Base-by-base conservation (phyloP, 2,113 vertebrate species). In the Delphinus delphis region DNA sequence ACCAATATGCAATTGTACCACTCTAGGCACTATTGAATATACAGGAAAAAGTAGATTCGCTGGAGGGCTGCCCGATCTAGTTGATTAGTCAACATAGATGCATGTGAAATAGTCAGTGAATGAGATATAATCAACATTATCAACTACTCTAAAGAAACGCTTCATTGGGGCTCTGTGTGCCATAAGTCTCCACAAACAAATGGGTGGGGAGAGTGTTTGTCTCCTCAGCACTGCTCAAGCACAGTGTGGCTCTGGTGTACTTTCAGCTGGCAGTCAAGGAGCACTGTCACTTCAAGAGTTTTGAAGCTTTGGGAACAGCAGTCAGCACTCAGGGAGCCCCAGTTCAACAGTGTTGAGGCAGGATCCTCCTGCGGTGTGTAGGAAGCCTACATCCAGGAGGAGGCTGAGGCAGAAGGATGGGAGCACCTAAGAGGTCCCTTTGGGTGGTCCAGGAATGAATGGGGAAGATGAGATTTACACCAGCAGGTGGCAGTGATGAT, bases 21-120 rank as follows among this genome's bases (percentile, higher is more conserved):
- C 25, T 67, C 81, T 47, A 70, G 18, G 60, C 12, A 71, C 62
- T 65, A 21, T 28, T n/a, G 71, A 44, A 84, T 17, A 92, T 36
- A 68, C 28, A 71, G 74, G 74, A 85, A 68, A 77, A 81, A 70
- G n/a, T 38, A 50, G 50, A n/a, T 93, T 93, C n/a, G 50, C 12
- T n/a, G n/a, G 84, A 81, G 41, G 14, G 92, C 18, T 77, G 26
- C 44, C 3, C 38, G 70, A 1, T 50, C 38, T 38, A 58, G 55
- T 58, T 87, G 86, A 73, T 77, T 77, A 91, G 38, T 47, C 31
- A 96, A 38, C 17, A 12, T 91, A 71, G 6, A 88, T 12, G 41
- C n/a, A 62, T 47, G 33, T 77, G 76, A 71, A 95, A 68, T 65
- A 65, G 12, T 70, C 36, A 79, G 44, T 58, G 36, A 47, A 58